phyloP scores from a whole-genome alignment of 2,888 invertebrate species.

The Epirrhoe tristata region DNA sequence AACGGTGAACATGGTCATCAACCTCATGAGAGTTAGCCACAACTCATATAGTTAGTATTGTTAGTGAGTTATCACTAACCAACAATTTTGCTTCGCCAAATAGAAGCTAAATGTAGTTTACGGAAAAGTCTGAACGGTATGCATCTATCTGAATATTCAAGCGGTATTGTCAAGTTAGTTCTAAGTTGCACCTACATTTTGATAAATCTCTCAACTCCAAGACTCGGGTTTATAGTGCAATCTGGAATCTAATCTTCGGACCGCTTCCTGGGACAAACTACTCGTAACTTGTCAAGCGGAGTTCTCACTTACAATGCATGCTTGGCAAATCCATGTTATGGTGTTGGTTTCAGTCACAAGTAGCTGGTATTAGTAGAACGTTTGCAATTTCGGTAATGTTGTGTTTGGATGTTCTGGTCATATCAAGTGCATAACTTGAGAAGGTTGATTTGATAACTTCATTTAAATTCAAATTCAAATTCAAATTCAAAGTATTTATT shows the following conservation, averaged over 20 bases:
- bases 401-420: neutral
- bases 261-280: constrained; percentile 62
- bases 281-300: constrained; percentile 58
- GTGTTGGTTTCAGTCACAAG: constrained; percentile 26
- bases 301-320: constrained; percentile 56
- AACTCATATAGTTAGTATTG: too few relatives aligned
- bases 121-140: neutral
- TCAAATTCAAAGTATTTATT: too few relatives aligned
- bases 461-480: too few relatives aligned
- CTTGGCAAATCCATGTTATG: constrained; percentile 18
- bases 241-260: constrained; percentile 67
- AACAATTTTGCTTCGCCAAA: too few relatives aligned
- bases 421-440: neutral
- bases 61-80: too few relatives aligned
- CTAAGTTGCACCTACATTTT: constrained; percentile 41
- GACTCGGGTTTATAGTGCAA: constrained; percentile 60
- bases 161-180: constrained; percentile 30
- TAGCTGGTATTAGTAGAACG: constrained; percentile 1
- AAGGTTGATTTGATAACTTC: too few relatives aligned
- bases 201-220: constrained; percentile 60
- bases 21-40: too few relatives aligned
- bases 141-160: constrained; percentile 38
- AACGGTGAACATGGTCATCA: too few relatives aligned
- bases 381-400: neutral
- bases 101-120: too few relatives aligned